Conservation (phyloP, 2,113 vertebrate species). For the Clarias batrachus region DNA sequence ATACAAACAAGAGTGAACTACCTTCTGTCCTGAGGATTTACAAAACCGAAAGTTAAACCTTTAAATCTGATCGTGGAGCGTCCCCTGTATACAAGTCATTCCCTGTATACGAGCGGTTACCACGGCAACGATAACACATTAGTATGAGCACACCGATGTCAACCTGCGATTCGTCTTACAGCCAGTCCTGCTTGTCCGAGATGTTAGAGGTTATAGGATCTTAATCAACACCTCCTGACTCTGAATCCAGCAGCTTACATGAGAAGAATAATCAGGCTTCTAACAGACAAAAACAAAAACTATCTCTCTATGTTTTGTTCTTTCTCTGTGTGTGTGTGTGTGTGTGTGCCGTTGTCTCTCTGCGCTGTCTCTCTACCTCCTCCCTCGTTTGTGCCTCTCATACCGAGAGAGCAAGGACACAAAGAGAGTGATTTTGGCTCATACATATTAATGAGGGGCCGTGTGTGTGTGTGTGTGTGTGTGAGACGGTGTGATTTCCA, state of each 20-base stretch:
- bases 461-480: neutral
- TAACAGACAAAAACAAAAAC: neutral
- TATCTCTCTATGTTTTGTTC: neutral
- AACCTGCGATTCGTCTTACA: neutral
- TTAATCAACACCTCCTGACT: neutral
- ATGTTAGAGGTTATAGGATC: neutral
- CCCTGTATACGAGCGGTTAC: neutral
- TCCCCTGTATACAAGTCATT: neutral
- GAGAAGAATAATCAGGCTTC: neutral
- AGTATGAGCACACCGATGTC: neutral
- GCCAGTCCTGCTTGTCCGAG: neutral
- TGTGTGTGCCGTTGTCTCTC: neutral
- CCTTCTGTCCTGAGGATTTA: neutral
- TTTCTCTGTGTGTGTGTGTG: neutral
- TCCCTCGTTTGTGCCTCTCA: neutral
- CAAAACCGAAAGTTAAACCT: neutral
- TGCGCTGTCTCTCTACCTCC: neutral
- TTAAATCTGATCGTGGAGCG: neutral
- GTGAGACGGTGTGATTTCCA: constrained; percentile 12
- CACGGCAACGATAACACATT: neutral
- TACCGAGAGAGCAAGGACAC: constrained; percentile 31
- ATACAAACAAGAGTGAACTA: neutral
- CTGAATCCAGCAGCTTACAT: neutral
- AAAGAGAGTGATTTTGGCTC: constrained; percentile 37
- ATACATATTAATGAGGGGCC: constrained; percentile 46